These are phyloP conservation scores for Pipistrellus pipistrellus DNA, from an alignment of 2,797 vertebrate species.

Conservation along the genomic window DNA sequence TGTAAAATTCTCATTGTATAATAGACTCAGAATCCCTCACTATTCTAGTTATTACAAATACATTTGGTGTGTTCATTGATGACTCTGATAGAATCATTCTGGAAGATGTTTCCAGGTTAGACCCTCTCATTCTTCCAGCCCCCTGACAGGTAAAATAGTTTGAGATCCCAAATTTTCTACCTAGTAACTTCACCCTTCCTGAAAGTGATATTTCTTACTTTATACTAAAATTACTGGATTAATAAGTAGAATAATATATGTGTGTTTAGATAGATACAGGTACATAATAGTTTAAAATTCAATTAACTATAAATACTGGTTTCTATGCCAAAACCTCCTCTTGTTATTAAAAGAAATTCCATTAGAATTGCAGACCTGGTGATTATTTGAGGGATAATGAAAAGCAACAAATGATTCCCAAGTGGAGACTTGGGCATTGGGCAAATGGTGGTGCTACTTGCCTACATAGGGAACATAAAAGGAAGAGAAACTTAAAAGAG, in stretches of 20 bases:
- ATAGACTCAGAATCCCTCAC: conserved; percentile 29
- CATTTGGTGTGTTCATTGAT: conserved; percentile 1
- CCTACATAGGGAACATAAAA: background rate
- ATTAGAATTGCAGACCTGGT: conserved; percentile 62
- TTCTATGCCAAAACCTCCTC: conserved; percentile 49
- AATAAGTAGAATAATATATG: conserved; percentile 12
- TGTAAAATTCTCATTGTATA: conserved; percentile 36
- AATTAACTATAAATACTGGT: conserved; percentile 59
- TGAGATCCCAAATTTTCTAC: conserved; percentile 50
- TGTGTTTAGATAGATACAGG: background rate
- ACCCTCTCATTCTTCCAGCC: conserved; percentile 12
- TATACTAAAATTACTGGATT: conserved; percentile 26
- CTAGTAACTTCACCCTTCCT: conserved; percentile 21
- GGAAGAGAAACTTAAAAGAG: background rate
- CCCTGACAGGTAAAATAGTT: conserved; percentile 28
- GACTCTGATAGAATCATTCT: conserved; percentile 12
- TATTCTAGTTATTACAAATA: conserved; percentile 39
- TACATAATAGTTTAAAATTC: conserved; percentile 43
- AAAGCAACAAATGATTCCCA: conserved; percentile 48
- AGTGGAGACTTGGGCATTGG: background rate
- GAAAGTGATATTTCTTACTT: conserved; percentile 54
- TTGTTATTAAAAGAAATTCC: conserved; percentile 62
- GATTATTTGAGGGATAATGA: conserved; percentile 51
- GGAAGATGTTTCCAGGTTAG: background rate
- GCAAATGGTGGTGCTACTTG: background rate